Evolutionary conservation across 2,888 invertebrate species (phyloP).

Genomic region (Artemia sinica): DNA sequence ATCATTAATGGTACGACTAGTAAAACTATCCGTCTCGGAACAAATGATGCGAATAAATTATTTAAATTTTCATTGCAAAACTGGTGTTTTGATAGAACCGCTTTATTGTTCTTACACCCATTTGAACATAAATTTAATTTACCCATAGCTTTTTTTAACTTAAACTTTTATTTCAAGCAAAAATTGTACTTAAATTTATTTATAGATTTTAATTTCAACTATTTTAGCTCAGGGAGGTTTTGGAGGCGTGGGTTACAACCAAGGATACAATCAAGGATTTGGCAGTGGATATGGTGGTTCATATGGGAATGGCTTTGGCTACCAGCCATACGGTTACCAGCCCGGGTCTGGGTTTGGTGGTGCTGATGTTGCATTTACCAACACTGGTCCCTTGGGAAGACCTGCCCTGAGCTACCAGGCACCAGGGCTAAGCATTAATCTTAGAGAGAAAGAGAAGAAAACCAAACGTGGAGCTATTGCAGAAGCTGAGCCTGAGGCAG

Average conservation of each 20-base stretch:
- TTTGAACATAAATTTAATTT: too few species aligned
- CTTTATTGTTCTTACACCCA: too few species aligned
- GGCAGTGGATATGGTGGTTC: neutral
- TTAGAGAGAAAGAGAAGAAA: neutral
- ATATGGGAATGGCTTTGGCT: neutral
- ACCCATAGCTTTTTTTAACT: too few species aligned
- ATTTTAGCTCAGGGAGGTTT: too few species aligned
- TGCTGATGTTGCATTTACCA: neutral
- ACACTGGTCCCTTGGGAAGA: neutral
- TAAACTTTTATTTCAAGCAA: too few species aligned
- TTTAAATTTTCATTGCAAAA: too few species aligned
- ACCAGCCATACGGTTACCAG: slow-evolving; percentile 4
- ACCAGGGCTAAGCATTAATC: neutral
- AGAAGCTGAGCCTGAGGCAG: neutral
- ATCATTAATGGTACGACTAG: too few species aligned
- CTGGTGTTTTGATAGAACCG: too few species aligned
- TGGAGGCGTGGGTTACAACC: neutral
- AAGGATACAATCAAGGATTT: neutral
- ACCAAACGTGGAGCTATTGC: neutral
- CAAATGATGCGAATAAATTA: too few species aligned
- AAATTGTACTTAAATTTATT: too few species aligned
- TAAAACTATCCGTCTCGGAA: too few species aligned
- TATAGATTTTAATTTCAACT: too few species aligned
- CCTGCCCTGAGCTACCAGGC: slow-evolving; percentile 2
- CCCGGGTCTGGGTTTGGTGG: slow-evolving; percentile 8